Percentiles rank a stretch among this genome's conserved stretches.
Evolutionary conservation across 2,797 vertebrate species (phyloP).

Genomic region (Dicrostonyx torquatus): DNA sequence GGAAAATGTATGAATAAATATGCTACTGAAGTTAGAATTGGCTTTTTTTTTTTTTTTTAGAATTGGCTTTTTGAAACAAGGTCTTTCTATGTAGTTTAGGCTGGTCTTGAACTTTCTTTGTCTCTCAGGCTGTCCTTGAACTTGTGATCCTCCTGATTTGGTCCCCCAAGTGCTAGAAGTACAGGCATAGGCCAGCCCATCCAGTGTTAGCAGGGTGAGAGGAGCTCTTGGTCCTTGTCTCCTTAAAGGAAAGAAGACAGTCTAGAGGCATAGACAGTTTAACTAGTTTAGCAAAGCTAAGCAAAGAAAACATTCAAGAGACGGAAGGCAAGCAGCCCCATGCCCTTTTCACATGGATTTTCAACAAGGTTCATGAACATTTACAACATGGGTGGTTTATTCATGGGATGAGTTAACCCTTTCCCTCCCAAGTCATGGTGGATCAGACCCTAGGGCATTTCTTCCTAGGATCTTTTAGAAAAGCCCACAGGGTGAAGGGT

Average conservation of each 20-base stretch:
- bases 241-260: no score
- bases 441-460: not conserved
- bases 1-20: slow-evolving; percentile 31
- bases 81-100: not conserved
- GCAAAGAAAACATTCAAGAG: not conserved
- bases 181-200: not conserved
- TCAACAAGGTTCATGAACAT: not conserved
- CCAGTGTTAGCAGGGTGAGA: no score
- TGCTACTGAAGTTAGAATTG: slow-evolving; percentile 22
- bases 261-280: not conserved
- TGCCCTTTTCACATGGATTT: not conserved
- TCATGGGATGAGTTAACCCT: not conserved
- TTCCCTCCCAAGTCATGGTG: not conserved
- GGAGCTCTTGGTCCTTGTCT: not conserved
- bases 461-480: not conserved
- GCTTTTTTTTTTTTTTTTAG: not conserved
- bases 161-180: not conserved
- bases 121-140: not conserved
- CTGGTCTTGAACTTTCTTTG: not conserved
- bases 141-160: not conserved
- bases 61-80: not conserved
- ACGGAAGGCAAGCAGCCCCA: not conserved
- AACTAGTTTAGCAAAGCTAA: not conserved
- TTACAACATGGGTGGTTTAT: not conserved
- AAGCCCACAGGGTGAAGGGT: not conserved